Base-by-base conservation (phyloP, 2,113 vertebrate species). In the Chaenogobius annularis region DNA sequence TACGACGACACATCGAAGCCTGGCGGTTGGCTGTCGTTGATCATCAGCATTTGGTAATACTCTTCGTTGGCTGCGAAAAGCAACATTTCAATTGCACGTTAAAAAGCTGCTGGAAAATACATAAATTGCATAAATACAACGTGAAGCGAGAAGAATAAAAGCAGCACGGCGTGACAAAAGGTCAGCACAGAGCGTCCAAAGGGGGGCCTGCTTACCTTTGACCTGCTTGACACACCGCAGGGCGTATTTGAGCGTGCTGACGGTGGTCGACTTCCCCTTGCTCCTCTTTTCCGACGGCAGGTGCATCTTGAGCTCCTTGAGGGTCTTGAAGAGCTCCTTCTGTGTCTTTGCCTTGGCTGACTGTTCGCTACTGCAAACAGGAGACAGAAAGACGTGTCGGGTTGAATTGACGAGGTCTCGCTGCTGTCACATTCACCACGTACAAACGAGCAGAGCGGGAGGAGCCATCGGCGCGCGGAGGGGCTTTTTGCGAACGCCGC, bases 201-300 rank as follows among this genome's bases (percentile, higher is more conserved):
- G 26, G 59, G 3, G 52, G 23, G 55, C 2, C 55, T 3, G 55
- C 92, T 91, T 93, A 99, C 98, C 98, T 96, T 95, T 95, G 73
- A 99, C 96, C 85, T 98, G 98, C 72, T 96, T 96, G 85, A 99
- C 94, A 35, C 98, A 98, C 48, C 94, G 91, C 73, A 99, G 93
- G 3, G 97, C 98, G 0, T 98, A 97, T 74, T 97, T 96, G 58
- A 99, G 72, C 0, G 96, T 95, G 0, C 94, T 95, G 78, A 97
- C 86, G 0, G 96, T 96, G 87, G 91, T 94, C 52, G 96, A 94
- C 79, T 95, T 97, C 71, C 96, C 95, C 86, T 95, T 96, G 85
- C 92, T 93, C 84, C 93, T 94, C 91, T 94, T 98, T 70, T 98
- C 95, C 0, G 92, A 87, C 0, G 97, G 96, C 56, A 99, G 86